Conservation (phyloP, 92 coral and sea anemone genomes). For the Pocillopora meandrina region DNA sequence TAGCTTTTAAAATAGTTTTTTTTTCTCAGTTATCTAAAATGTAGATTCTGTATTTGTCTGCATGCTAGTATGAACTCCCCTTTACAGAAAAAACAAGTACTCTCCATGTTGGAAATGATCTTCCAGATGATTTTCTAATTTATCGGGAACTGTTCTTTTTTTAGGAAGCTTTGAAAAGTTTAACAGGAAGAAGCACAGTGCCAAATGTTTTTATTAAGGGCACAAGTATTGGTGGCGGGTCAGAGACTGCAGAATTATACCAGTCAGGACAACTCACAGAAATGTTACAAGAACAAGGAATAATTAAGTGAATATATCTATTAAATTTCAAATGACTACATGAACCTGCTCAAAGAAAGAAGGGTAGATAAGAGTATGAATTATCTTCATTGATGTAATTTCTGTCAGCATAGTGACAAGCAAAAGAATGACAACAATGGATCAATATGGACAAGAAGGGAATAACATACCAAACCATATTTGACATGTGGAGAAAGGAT, state of each 20-base stretch:
- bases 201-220: conserved; percentile 97
- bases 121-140: not conserved
- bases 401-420: too few species aligned
- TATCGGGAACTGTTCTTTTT: not conserved
- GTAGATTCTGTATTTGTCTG: too few species aligned
- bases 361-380: not conserved
- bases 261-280: conserved; percentile 80
- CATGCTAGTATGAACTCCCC: too few species aligned
- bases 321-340: not conserved
- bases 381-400: not conserved
- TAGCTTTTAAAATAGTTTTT: too few species aligned
- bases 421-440: too few species aligned
- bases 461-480: too few species aligned
- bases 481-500: too few species aligned
- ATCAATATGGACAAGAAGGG: too few species aligned
- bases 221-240: conserved; percentile 92
- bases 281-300: conserved; percentile 72
- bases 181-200: conserved; percentile 90
- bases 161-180: conserved; percentile 71
- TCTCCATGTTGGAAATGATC: too few species aligned
- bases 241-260: conserved; percentile 85
- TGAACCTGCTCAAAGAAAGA: too few species aligned
- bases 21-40: too few species aligned
- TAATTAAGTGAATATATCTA: conserved; percentile 40
- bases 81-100: too few species aligned